Conservation (phyloP, 2,888 invertebrate species). For the Agrotis segetum region DNA sequence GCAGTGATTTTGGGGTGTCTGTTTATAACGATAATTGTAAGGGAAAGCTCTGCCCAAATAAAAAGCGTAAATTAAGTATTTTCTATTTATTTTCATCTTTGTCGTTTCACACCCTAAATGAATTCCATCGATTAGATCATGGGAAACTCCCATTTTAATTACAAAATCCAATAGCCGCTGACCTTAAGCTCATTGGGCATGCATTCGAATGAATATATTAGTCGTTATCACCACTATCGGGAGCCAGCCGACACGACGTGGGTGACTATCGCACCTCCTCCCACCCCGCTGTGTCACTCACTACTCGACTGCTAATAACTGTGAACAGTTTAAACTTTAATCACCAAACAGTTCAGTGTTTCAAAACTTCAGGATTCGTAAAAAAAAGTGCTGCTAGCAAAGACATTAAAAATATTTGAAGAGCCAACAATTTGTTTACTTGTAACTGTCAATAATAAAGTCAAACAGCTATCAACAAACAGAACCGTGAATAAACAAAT, state of each 20-base stretch:
- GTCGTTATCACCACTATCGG: conserved; percentile 84
- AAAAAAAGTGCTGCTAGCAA: conserved; percentile 35
- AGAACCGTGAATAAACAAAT: conserved; percentile 19
- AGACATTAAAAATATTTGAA: conserved; percentile 12
- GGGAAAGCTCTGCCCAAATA: too few species aligned
- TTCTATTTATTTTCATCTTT: too few species aligned
- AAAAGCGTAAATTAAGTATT: too few species aligned
- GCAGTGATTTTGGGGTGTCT: too few species aligned
- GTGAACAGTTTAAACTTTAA: conserved; percentile 46
- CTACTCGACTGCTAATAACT: conserved; percentile 28
- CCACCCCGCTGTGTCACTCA: conserved; percentile 59
- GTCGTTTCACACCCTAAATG: too few species aligned
- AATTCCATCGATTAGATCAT: not conserved
- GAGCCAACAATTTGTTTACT: conserved; percentile 11
- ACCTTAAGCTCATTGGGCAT: conserved; percentile 81
- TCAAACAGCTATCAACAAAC: conserved; percentile 40
- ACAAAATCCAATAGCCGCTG: conserved; percentile 65
- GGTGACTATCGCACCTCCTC: conserved; percentile 83
- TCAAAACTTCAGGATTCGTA: not conserved
- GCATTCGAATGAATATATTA: conserved; percentile 88
- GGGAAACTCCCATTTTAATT: conserved; percentile 18
- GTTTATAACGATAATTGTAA: too few species aligned
- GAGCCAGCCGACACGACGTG: conserved; percentile 79
- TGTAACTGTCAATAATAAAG: conserved; percentile 33
- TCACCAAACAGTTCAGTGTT: conserved; percentile 18